Evolutionary conservation across 2,113 vertebrate genomes (phyloP).

Genomic region (Phylloscopus whistleri): DNA sequence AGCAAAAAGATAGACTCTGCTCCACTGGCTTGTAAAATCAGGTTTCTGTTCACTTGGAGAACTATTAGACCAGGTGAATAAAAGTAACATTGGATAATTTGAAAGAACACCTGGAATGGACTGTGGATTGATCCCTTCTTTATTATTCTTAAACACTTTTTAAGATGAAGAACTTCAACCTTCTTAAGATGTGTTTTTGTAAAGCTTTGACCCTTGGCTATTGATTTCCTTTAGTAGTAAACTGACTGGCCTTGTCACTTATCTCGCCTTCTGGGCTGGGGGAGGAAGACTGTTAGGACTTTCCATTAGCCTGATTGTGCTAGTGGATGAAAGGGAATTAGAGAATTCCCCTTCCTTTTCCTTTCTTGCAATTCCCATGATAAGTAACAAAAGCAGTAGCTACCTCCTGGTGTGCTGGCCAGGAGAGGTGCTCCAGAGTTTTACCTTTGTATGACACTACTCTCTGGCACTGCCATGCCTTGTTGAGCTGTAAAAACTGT

Average conservation of each 20-base stretch:
- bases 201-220: conserved; percentile 38
- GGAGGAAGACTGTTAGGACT: neutral
- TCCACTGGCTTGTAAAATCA: conserved; percentile 83
- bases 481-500: neutral
- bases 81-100: conserved; percentile 62
- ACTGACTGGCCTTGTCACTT: neutral
- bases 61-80: conserved; percentile 73
- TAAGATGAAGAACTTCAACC: conserved; percentile 14
- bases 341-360: conserved; percentile 8
- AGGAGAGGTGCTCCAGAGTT: neutral
- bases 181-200: conserved; percentile 14
- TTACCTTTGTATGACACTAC: neutral
- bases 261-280: neutral
- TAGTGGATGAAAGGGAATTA: neutral
- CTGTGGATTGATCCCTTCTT: conserved; percentile 42
- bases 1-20: conserved; percentile 74
- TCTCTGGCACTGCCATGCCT: neutral
- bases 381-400: conserved; percentile 1
- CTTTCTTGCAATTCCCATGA: neutral
- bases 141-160: conserved; percentile 48
- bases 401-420: neutral
- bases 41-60: conserved; percentile 74
- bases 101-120: conserved; percentile 63
- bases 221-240: conserved; percentile 32
- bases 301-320: conserved; percentile 19